Percentiles rank a stretch among this genome's conserved stretches.
Evolutionary conservation across 2,888 invertebrate genomes (phyloP).

Genomic region (Polietes domitor): DNA sequence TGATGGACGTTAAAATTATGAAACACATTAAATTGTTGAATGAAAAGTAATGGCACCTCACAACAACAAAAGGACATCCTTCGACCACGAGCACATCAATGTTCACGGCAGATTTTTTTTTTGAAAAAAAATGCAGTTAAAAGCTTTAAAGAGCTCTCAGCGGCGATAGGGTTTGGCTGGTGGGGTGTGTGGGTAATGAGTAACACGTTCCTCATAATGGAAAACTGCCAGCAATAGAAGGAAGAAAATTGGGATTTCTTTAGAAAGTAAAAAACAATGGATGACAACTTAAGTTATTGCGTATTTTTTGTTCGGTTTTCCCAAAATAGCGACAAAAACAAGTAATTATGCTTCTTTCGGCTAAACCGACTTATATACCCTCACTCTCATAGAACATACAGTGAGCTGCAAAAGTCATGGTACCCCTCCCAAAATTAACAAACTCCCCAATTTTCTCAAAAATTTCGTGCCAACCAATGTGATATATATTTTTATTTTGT

Average conservation of each 20-base stretch:
- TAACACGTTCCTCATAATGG: slow-evolving; percentile 42
- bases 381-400: too few species aligned
- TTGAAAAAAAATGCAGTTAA: slow-evolving; percentile 42
- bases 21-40: slow-evolving; percentile 34
- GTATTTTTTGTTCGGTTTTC: not conserved
- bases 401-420: too few species aligned
- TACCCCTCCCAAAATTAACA: too few species aligned
- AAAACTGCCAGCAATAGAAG: slow-evolving; percentile 20
- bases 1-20: slow-evolving; percentile 59
- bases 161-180: not conserved
- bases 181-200: not conserved
- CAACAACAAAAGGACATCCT: slow-evolving; percentile 45
- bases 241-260: slow-evolving; percentile 41
- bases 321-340: not conserved
- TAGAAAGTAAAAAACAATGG: slow-evolving; percentile 53
- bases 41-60: not conserved
- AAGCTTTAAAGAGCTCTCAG: slow-evolving; percentile 59
- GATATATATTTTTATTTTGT: too few species aligned
- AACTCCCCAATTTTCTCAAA: too few species aligned
- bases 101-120: not conserved
- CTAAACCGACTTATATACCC: too few species aligned
- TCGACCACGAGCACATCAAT: slow-evolving; percentile 37
- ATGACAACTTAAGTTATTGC: slow-evolving; percentile 44
- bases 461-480: too few species aligned
- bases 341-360: too few species aligned